Conservation (phyloP, 2,797 vertebrate species). For the Sciurus carolinensis region DNA sequence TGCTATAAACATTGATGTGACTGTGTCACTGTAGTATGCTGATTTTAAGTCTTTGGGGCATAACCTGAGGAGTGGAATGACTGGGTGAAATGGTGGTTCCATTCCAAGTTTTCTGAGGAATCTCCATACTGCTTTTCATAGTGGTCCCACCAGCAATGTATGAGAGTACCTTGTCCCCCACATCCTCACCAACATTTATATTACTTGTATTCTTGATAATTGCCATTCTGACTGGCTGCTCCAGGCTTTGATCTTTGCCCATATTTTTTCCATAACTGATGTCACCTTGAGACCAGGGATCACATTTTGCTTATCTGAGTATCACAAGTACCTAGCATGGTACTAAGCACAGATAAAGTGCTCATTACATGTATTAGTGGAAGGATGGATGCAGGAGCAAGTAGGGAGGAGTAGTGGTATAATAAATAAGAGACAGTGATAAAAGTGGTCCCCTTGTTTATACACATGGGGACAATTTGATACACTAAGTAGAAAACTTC, state of each 20-base stretch:
- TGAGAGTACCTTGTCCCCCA: too few relatives aligned
- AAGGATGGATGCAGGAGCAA: background rate
- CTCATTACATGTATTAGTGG: background rate
- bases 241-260: background rate
- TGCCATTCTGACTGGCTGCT: background rate
- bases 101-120: too few relatives aligned
- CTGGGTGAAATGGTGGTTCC: too few relatives aligned
- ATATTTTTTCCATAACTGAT: background rate
- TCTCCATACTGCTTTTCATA: too few relatives aligned
- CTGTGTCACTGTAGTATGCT: too few relatives aligned
- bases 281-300: background rate
- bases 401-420: background rate
- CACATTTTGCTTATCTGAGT: background rate
- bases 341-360: background rate
- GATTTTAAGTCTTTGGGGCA: too few relatives aligned
- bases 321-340: background rate
- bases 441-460: background rate
- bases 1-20: too few relatives aligned
- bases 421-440: background rate
- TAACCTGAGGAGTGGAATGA: too few relatives aligned
- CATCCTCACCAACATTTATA: too few relatives aligned
- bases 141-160: too few relatives aligned
- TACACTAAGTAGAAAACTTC: conserved; percentile 6
- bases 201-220: too few relatives aligned
- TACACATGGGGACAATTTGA: background rate